phyloP scores from a whole-genome alignment of 1,140 invertebrate genomes.

The Ylistrum balloti region DNA sequence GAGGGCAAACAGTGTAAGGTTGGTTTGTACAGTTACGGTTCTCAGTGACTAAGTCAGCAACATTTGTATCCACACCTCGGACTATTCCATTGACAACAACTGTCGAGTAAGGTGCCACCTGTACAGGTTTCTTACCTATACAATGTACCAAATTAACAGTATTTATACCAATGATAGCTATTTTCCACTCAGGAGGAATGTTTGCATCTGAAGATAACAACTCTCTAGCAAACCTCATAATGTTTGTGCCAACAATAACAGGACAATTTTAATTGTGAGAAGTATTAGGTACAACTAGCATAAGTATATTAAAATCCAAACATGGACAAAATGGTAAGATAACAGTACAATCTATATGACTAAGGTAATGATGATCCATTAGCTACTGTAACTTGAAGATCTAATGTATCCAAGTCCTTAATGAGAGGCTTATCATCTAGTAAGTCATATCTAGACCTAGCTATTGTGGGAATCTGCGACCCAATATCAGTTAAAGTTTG shows the following conservation, averaged over 20 bases:
- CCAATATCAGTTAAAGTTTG: constrained; percentile 46
- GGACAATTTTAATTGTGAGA: too few relatives aligned
- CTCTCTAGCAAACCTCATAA: too few relatives aligned
- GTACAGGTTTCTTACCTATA: too few relatives aligned
- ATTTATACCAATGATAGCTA: too few relatives aligned
- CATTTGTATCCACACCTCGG: background rate
- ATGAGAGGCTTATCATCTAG: background rate
- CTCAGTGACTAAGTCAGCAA: background rate
- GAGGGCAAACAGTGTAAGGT: background rate
- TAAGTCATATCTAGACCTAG: background rate
- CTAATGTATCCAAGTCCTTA: background rate
- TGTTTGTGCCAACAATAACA: too few relatives aligned
- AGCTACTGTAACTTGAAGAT: constrained; percentile 8
- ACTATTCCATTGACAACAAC: background rate
- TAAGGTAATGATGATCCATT: background rate
- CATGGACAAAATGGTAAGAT: background rate
- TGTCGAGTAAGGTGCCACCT: background rate
- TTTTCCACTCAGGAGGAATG: too few relatives aligned
- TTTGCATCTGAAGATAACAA: too few relatives aligned
- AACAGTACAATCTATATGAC: constrained; percentile 44
- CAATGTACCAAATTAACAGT: too few relatives aligned
- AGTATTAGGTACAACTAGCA: too few relatives aligned
- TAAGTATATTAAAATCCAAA: too few relatives aligned
- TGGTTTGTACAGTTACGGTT: background rate
- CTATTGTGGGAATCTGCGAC: background rate